These are phyloP conservation scores for Ploceus nigricollis DNA, from an alignment of 2,113 vertebrate species.

Conservation along the genomic window DNA sequence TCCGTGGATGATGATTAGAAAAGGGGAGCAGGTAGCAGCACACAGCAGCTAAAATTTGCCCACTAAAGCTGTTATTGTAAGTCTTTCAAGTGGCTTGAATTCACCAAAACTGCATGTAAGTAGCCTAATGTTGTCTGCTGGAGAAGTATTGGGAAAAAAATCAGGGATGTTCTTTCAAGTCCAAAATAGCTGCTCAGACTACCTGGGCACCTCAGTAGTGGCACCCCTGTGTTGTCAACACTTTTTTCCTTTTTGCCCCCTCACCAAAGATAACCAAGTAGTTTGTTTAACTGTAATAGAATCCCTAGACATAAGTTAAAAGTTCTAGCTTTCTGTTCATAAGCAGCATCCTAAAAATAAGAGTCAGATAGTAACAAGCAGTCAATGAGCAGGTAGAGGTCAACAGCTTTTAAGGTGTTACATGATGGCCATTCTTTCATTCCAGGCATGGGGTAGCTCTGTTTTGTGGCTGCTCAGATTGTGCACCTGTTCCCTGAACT, in stretches of 20 bases:
- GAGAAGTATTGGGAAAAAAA: too few species aligned
- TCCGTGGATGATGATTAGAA: accelerated
- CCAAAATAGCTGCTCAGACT: not conserved
- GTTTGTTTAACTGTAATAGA: not conserved
- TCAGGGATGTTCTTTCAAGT: not conserved
- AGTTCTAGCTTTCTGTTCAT: not conserved
- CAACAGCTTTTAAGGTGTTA: not conserved
- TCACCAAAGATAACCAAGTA: not conserved
- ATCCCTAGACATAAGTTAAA: accelerated
- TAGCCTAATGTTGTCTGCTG: not conserved
- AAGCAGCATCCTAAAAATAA: not conserved
- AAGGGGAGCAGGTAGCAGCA: not conserved
- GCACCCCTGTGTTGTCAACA: too few species aligned
- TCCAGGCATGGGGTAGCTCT: not conserved
- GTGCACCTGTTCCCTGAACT: not conserved
- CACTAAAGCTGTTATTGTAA: not conserved
- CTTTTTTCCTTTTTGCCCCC: accelerated
- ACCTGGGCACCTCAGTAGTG: not conserved
- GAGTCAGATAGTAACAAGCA: not conserved
- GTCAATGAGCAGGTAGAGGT: not conserved
- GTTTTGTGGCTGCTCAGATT: not conserved
- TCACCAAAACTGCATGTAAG: not conserved
- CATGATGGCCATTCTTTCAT: accelerated
- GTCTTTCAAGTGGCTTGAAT: not conserved
- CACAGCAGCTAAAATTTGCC: not conserved